Evolutionary conservation across 2,888 invertebrate genomes (phyloP).

Genomic region (Epirrhoe tristata): DNA sequence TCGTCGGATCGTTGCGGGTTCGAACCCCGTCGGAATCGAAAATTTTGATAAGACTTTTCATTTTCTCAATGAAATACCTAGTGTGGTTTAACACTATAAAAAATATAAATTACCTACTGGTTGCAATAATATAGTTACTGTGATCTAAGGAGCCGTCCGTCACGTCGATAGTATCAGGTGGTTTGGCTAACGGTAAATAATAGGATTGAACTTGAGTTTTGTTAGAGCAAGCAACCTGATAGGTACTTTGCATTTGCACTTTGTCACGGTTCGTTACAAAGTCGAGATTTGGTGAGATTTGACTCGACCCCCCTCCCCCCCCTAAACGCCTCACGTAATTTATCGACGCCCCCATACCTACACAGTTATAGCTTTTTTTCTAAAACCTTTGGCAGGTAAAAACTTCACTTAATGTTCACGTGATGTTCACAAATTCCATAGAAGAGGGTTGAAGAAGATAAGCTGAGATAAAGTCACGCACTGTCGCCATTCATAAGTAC

Average conservation of each 20-base stretch:
- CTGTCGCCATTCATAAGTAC: conserved; percentile 17
- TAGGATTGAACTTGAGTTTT: conserved; percentile 29
- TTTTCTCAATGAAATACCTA: too few relatives aligned
- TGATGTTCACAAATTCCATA: conserved; percentile 9
- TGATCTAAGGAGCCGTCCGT: conserved; percentile 42
- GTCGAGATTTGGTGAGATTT: background rate
- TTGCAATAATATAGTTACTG: conserved; percentile 2
- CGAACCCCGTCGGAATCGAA: too few relatives aligned
- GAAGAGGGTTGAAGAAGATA: conserved; percentile 22
- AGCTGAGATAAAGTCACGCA: conserved; percentile 27
- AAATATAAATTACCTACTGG: too few relatives aligned
- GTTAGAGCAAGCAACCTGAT: conserved; percentile 18
- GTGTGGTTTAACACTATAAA: too few relatives aligned
- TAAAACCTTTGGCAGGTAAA: background rate
- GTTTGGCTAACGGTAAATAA: conserved; percentile 26
- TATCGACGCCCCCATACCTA: too few relatives aligned
- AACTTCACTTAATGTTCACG: background rate
- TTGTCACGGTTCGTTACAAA: conserved; percentile 5
- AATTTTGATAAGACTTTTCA: too few relatives aligned
- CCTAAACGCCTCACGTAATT: too few relatives aligned
- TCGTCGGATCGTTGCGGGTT: too few relatives aligned
- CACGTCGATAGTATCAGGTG: conserved; percentile 35
- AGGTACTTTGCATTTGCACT: conserved; percentile 4
- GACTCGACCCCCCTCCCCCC: too few relatives aligned
- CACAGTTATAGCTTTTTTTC: too few relatives aligned